Percentiles rank a stretch among this genome's conserved stretches.
Evolutionary conservation across 2,113 vertebrate genomes (phyloP).

Genomic region (Lepus europaeus): DNA sequence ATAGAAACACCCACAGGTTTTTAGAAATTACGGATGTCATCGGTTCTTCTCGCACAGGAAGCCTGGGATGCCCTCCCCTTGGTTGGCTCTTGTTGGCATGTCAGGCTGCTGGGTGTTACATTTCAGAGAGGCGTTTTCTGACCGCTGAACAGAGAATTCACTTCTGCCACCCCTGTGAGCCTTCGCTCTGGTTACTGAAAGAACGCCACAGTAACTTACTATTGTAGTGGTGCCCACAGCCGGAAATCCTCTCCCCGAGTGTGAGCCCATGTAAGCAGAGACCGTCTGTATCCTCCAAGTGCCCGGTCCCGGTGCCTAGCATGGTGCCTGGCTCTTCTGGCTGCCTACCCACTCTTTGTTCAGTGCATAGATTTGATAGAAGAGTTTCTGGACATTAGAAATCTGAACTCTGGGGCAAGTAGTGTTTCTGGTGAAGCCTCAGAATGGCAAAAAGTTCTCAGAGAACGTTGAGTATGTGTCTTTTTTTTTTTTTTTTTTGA

Average conservation of each 20-base stretch:
- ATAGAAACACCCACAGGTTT: neutral
- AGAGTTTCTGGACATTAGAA: neutral
- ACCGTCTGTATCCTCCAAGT: neutral
- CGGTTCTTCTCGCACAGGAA: neutral
- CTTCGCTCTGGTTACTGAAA: neutral
- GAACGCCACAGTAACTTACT: neutral
- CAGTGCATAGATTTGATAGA: neutral
- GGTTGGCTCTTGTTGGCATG: neutral
- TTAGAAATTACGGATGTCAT: neutral
- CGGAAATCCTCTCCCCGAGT: neutral
- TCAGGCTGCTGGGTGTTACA: neutral
- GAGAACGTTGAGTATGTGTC: neutral
- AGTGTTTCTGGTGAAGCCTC: neutral
- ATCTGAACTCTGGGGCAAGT: neutral
- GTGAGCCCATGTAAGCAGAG: neutral
- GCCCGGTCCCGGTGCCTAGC: neutral
- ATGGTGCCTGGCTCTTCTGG: neutral
- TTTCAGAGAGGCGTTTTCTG: neutral
- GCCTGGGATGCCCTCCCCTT: neutral
- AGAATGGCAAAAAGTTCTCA: neutral
- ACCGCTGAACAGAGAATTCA: neutral
- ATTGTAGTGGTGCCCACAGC: neutral
- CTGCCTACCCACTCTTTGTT: neutral
- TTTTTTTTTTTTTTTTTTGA: too few relatives aligned
- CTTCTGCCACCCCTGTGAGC: neutral